Evolutionary conservation across 2,888 invertebrate species (phyloP).

Genomic region (Myathropa florea): DNA sequence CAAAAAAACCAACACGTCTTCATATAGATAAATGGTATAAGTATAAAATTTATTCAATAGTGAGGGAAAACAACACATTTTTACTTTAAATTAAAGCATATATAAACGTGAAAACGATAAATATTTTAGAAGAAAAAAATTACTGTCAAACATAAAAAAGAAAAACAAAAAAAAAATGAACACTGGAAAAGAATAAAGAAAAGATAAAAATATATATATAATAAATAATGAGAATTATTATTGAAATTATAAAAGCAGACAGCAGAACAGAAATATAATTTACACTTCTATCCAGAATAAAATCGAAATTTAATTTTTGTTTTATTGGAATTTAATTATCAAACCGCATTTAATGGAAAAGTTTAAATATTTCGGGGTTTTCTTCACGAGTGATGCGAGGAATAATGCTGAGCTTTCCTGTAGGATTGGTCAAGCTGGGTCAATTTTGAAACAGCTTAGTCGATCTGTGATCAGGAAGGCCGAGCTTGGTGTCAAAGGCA

Average conservation of each 20-base stretch:
- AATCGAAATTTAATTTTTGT: constrained; percentile 24
- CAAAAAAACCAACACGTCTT: constrained; percentile 53
- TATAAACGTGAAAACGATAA: constrained; percentile 60
- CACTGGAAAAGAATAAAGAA: constrained; percentile 65
- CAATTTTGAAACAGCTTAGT: too few relatives aligned
- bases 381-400: too few relatives aligned
- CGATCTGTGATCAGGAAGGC: too few relatives aligned
- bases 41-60: constrained; percentile 59
- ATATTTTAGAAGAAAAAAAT: constrained; percentile 66
- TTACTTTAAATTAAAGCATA: constrained; percentile 67
- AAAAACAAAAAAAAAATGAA: constrained; percentile 51
- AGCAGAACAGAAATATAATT: constrained; percentile 65
- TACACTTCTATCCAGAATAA: constrained; percentile 70
- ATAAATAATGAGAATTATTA: constrained; percentile 64
- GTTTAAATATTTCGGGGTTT: too few relatives aligned
- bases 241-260: constrained; percentile 60
- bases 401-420: too few relatives aligned
- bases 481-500: too few relatives aligned
- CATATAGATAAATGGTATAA: constrained; percentile 65
- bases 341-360: neutral
- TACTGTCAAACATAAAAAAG: constrained; percentile 64
- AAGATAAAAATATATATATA: constrained; percentile 62
- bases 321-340: constrained; percentile 7
- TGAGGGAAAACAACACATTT: constrained; percentile 53
- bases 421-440: too few relatives aligned